phyloP scores from a whole-genome alignment of 2,888 invertebrate species.

The Panopea generosa region DNA sequence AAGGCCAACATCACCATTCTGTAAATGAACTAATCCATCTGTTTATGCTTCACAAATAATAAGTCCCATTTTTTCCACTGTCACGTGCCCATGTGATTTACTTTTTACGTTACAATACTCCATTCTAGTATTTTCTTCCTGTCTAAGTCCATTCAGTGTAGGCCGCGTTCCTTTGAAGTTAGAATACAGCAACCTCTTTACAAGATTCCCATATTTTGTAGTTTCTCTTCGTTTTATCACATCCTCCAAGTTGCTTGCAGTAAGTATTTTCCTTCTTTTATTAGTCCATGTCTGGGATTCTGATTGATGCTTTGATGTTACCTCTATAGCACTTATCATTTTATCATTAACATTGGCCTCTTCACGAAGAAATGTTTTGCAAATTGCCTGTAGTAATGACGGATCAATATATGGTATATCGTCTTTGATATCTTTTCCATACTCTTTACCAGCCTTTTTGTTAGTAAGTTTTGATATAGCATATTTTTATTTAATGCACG shows the following conservation, averaged over 20 bases:
- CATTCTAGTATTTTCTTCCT: conserved; percentile 31
- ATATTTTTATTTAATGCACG: no score
- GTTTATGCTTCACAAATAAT: conserved; percentile 27
- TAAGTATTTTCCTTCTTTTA: background rate
- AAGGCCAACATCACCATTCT: background rate
- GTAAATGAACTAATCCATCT: conserved; percentile 33
- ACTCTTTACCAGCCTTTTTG: background rate
- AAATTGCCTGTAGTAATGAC: background rate
- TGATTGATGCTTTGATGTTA: background rate
- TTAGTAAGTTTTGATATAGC: background rate
- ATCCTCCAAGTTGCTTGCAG: conserved; percentile 29
- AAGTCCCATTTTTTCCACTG: conserved; percentile 27
- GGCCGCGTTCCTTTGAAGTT: background rate
- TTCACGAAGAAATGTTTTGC: background rate
- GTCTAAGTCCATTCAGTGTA: conserved; percentile 27
- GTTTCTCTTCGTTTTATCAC: conserved; percentile 22
- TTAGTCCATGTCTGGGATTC: background rate
- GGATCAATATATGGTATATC: background rate
- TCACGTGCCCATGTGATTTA: conserved; percentile 31
- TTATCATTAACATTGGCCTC: background rate
- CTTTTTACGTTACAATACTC: conserved; percentile 39
- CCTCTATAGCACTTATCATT: background rate
- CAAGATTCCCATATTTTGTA: conserved; percentile 4
- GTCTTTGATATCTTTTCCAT: conserved; percentile 6
- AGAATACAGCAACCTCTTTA: conserved; percentile 20